phyloP scores from a whole-genome alignment of 2,113 vertebrate species.

The Passer montanus region DNA sequence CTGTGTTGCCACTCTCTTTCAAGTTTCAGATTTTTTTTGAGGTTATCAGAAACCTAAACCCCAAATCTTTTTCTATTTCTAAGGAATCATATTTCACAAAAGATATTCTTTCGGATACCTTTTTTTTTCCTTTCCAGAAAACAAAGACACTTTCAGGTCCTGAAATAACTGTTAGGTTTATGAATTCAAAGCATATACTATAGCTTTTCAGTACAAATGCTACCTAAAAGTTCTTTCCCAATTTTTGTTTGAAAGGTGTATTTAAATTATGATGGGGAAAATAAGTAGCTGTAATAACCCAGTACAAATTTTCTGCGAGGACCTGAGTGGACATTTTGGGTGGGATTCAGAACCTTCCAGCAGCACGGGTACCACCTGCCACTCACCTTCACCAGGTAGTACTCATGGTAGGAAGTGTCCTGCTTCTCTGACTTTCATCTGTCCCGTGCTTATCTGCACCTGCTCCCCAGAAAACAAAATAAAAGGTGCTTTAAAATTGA shows the following conservation, averaged over 20 bases:
- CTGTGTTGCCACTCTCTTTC: background rate
- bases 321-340: fast-evolving
- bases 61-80: background rate
- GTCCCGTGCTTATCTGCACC: background rate
- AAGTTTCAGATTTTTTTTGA: background rate
- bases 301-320: background rate
- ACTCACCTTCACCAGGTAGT: fast-evolving
- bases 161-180: background rate
- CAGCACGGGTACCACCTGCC: background rate
- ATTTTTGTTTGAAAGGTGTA: background rate
- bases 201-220: background rate
- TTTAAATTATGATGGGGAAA: background rate
- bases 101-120: background rate
- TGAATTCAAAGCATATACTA: background rate
- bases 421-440: background rate
- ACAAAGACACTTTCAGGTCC: background rate
- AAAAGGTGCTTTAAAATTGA: background rate
- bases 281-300: background rate
- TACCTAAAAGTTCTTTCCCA: background rate
- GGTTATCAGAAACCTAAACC: background rate
- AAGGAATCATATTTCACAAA: background rate
- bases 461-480: background rate
- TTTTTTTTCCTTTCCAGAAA: background rate
- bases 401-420: background rate
- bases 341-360: background rate